Percentiles rank a stretch among this genome's conserved stretches.
These are phyloP conservation scores for Sisor rabdophorus DNA, from an alignment of 2,113 vertebrate species.

Conservation along the genomic window DNA sequence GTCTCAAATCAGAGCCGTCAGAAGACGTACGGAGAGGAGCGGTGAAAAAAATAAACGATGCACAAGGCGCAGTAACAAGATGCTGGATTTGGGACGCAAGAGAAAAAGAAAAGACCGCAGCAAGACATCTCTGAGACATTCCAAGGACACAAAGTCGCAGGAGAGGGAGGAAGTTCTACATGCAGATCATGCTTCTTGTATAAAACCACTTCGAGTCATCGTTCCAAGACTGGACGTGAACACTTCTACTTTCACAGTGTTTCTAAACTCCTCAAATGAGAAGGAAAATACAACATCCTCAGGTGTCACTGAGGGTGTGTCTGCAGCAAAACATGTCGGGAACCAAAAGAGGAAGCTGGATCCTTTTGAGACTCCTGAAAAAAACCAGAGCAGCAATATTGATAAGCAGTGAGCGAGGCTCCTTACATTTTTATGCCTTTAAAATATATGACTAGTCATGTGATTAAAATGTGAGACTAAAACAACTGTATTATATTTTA, in stretches of 20 bases:
- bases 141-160: neutral
- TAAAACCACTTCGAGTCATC: constrained; percentile 51
- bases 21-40: neutral
- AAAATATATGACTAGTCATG: neutral
- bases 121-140: neutral
- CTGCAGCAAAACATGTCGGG: neutral
- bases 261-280: neutral
- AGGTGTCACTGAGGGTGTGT: neutral
- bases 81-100: neutral
- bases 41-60: neutral
- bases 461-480: neutral
- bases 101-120: neutral
- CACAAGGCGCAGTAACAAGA: neutral
- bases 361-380: constrained; percentile 10
- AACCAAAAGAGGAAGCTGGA: constrained; percentile 29
- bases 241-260: neutral
- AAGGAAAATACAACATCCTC: constrained; percentile 2
- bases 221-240: constrained; percentile 45
- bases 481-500: neutral
- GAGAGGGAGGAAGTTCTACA: neutral
- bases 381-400: constrained; percentile 7
- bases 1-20: neutral
- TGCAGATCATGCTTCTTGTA: constrained; percentile 20
- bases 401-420: constrained; percentile 67
- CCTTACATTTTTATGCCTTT: neutral